phyloP scores from a whole-genome alignment of 2,888 invertebrate genomes.

The Sepioteuthis lessoniana region DNA sequence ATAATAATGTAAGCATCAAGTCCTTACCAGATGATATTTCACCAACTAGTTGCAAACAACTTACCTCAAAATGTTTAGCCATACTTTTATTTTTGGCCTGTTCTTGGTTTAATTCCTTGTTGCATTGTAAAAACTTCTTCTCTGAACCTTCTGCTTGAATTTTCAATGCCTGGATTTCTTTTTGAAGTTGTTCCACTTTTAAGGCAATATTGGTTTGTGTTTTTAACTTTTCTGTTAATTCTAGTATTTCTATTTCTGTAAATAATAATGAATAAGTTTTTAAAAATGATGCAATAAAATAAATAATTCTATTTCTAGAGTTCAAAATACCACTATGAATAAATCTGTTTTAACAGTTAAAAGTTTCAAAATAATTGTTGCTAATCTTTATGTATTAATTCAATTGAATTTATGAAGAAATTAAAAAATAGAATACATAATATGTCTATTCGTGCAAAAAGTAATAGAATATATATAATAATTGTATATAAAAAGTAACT shows the following conservation, averaged over 20 bases:
- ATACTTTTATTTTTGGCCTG: conserved; percentile 68
- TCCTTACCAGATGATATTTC: not conserved
- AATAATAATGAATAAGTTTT: not conserved
- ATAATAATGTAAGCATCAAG: not conserved
- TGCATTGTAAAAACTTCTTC: conserved; percentile 60
- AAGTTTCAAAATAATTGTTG: not conserved
- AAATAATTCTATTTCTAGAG: not conserved
- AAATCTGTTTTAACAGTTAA: not conserved
- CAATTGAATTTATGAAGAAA: too few relatives aligned
- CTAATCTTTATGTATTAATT: too few relatives aligned
- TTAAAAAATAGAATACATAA: too few relatives aligned
- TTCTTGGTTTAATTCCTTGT: conserved; percentile 66
- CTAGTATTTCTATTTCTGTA: not conserved
- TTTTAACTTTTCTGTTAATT: conserved; percentile 62
- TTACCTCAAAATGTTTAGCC: conserved; percentile 70
- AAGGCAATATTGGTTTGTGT: conserved; percentile 59
- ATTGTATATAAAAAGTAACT: too few relatives aligned
- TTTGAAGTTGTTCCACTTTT: conserved; percentile 59
- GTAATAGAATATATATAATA: too few relatives aligned
- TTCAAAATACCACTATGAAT: not conserved
- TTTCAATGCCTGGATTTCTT: conserved; percentile 59
- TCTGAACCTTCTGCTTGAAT: conserved; percentile 61
- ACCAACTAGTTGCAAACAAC: not conserved
- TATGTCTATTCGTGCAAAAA: too few relatives aligned
- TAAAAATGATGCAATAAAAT: not conserved